These are phyloP conservation scores for Prochilodus magdalenae DNA, from an alignment of 2,113 vertebrate genomes.

Conservation along the genomic window DNA sequence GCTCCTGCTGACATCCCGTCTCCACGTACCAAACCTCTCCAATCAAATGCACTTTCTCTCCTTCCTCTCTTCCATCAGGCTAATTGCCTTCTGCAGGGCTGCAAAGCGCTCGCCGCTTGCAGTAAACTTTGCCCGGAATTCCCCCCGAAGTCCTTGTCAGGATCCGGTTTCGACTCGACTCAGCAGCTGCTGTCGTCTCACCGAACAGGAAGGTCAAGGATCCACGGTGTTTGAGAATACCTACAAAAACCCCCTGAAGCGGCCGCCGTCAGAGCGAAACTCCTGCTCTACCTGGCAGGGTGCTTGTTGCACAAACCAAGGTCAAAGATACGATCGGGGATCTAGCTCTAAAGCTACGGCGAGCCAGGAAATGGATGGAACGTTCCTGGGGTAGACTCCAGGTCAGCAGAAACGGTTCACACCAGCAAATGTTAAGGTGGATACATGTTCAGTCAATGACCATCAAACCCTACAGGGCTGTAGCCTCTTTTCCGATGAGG, in stretches of 20 bases:
- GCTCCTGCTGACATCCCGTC: slow-evolving; percentile 11
- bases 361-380: slow-evolving; percentile 6
- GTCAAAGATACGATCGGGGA: slow-evolving; percentile 21
- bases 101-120: slow-evolving; percentile 16
- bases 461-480: neutral
- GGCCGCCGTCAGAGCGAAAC: slow-evolving; percentile 23
- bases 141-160: slow-evolving; percentile 26
- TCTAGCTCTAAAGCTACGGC: neutral
- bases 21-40: neutral
- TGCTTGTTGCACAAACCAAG: slow-evolving; percentile 32
- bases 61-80: slow-evolving; percentile 10
- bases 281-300: slow-evolving; percentile 37
- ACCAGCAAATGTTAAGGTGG: neutral
- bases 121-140: slow-evolving; percentile 9
- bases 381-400: neutral
- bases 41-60: slow-evolving; percentile 5
- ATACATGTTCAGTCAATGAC: neutral
- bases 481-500: too few species aligned
- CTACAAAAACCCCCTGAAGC: slow-evolving; percentile 31
- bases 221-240: slow-evolving; percentile 20
- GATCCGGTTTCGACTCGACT: slow-evolving; percentile 1
- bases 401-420: neutral
- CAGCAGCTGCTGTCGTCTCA: slow-evolving; percentile 12
- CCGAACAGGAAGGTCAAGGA: slow-evolving; percentile 36
- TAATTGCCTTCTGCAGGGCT: slow-evolving; percentile 34